Percentiles rank a stretch among this genome's conserved stretches.
Evolutionary conservation across 1,140 invertebrate genomes (phyloP).

Genomic region (Listronotus oregonensis): DNA sequence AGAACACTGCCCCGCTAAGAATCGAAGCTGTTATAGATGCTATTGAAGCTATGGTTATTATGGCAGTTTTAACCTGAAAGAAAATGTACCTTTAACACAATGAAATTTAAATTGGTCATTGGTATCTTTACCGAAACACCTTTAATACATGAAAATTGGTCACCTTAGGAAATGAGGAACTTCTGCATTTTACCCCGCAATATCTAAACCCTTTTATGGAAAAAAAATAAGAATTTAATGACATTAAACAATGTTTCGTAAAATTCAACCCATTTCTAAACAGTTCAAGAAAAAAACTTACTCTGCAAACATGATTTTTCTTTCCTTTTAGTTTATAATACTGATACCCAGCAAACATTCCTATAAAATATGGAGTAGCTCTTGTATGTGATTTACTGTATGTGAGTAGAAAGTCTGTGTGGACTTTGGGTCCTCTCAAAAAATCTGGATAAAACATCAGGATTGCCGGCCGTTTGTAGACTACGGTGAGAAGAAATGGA

Average conservation of each 20-base stretch:
- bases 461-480: slow-evolving; percentile 57
- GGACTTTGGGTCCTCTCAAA: slow-evolving; percentile 56
- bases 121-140: too few species aligned
- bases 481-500: slow-evolving; percentile 59
- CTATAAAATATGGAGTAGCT: slow-evolving; percentile 60
- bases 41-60: slow-evolving; percentile 46
- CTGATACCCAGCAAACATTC: slow-evolving; percentile 60
- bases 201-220: too few species aligned
- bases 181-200: too few species aligned
- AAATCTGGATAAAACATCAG: slow-evolving; percentile 62
- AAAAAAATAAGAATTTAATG: too few species aligned
- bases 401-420: slow-evolving; percentile 57
- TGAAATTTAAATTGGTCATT: not conserved
- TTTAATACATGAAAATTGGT: too few species aligned
- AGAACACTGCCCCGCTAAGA: slow-evolving; percentile 55
- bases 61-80: slow-evolving; percentile 55
- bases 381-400: slow-evolving; percentile 64
- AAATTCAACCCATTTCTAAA: too few species aligned
- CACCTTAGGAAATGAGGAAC: too few species aligned
- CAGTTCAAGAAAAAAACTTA: too few species aligned
- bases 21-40: slow-evolving; percentile 54
- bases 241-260: too few species aligned
- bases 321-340: slow-evolving; percentile 53
- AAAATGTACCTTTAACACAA: not conserved
- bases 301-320: slow-evolving; percentile 52